A percentile compares a stretch with the other conserved stretches of the same genome.
Evolutionary conservation across 2,888 invertebrate genomes (phyloP).

Genomic region (Ernsta delagoae): DNA sequence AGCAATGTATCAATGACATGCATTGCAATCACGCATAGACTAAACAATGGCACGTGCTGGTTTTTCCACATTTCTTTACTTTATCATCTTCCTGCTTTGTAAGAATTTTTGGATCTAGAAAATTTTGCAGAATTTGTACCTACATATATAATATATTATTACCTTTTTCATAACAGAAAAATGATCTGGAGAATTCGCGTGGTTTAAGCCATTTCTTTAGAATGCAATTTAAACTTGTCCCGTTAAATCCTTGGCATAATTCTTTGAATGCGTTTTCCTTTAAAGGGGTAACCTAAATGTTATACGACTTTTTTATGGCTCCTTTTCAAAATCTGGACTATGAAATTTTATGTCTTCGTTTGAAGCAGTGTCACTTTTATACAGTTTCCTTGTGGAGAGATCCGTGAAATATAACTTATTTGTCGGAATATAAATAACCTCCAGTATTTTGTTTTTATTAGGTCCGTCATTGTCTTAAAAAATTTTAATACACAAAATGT

Average conservation of each 20-base stretch:
- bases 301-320: slow-evolving; percentile 28
- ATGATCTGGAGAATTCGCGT: not conserved
- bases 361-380: slow-evolving; percentile 12
- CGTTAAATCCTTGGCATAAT: slow-evolving; percentile 29
- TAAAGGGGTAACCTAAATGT: slow-evolving; percentile 28
- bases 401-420: not conserved
- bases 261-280: slow-evolving; percentile 26
- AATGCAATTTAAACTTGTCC: slow-evolving; percentile 24
- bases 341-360: slow-evolving; percentile 18
- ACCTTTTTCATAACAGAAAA: not conserved
- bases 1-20: slow-evolving; percentile 20
- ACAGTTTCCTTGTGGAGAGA: not conserved
- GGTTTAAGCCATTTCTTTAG: slow-evolving; percentile 9
- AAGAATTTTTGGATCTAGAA: not conserved
- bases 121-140: not conserved
- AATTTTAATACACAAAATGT: not conserved
- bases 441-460: too few species aligned
- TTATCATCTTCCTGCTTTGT: not conserved
- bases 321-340: slow-evolving; percentile 7
- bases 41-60: not conserved
- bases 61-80: not conserved
- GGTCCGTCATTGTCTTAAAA: too few species aligned
- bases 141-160: too few species aligned
- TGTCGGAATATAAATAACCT: not conserved
- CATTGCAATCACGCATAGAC: slow-evolving; percentile 21